These are phyloP conservation scores for Hippoglossus hippoglossus DNA, from an alignment of 2,797 vertebrate species.

Conservation along the genomic window DNA sequence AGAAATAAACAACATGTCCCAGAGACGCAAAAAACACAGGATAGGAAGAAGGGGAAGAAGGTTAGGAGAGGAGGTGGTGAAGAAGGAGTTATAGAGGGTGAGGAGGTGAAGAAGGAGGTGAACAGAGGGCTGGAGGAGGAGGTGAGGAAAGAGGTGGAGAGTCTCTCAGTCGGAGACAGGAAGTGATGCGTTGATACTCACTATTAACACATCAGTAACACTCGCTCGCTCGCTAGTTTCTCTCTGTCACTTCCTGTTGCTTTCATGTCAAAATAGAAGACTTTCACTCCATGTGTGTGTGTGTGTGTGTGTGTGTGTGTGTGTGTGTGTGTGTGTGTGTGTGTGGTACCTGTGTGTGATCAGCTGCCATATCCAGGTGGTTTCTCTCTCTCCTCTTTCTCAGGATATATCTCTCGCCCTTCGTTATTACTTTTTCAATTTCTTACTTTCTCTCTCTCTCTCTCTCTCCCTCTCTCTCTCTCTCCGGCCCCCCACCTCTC, in stretches of 20 bases:
- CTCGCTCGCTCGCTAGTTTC: neutral
- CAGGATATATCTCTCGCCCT: neutral
- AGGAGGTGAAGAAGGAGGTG: neutral
- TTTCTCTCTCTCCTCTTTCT: conserved; percentile 12
- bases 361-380: conserved; percentile 30
- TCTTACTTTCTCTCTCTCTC: neutral
- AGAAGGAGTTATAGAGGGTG: neutral
- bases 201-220: conserved; percentile 45
- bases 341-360: conserved; percentile 40
- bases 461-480: conserved; percentile 20
- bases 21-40: neutral
- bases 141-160: neutral
- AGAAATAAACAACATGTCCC: conserved; percentile 51
- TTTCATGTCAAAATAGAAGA: conserved; percentile 22
- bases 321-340: conserved; percentile 29
- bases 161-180: neutral
- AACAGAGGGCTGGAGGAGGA: neutral
- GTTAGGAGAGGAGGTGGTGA: neutral
- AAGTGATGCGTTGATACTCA: neutral
- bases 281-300: conserved; percentile 3
- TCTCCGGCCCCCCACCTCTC: conserved; percentile 1
- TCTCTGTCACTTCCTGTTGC: conserved; percentile 31
- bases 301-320: conserved; percentile 24
- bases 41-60: neutral
- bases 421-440: neutral